A percentile compares a stretch with the other conserved stretches of the same genome.
These are phyloP conservation scores for Delphinus delphis DNA, from an alignment of 2,113 vertebrate genomes.

Conservation along the genomic window DNA sequence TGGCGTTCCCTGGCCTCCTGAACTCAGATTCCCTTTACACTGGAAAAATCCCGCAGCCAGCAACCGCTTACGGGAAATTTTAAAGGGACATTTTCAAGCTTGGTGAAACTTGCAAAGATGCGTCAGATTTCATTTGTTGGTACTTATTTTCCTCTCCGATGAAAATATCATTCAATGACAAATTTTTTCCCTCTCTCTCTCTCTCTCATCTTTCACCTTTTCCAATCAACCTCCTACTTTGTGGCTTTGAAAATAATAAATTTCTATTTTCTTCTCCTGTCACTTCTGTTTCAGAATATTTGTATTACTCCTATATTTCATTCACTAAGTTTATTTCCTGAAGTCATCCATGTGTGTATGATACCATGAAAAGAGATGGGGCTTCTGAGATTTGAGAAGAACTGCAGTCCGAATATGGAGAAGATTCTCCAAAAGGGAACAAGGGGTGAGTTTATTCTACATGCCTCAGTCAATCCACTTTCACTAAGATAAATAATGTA, in stretches of 20 bases:
- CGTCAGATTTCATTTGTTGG: slow-evolving; percentile 57
- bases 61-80: slow-evolving; percentile 49
- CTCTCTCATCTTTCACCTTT: not conserved
- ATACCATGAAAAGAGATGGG: not conserved
- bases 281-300: not conserved
- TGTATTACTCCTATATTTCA: not conserved
- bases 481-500: not conserved
- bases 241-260: slow-evolving; percentile 56
- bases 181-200: not conserved
- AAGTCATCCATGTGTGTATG: not conserved
- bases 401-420: not conserved
- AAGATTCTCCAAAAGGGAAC: not conserved
- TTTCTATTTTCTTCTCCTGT: slow-evolving; percentile 23
- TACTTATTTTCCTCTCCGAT: slow-evolving; percentile 19
- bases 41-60: slow-evolving; percentile 51
- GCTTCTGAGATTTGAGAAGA: not conserved
- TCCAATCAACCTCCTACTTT: slow-evolving; percentile 21
- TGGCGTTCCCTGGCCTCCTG: slow-evolving; percentile 53
- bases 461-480: not conserved
- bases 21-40: slow-evolving; percentile 60
- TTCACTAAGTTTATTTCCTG: slow-evolving; percentile 1
- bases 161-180: slow-evolving; percentile 46
- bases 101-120: slow-evolving; percentile 58
- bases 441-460: not conserved
- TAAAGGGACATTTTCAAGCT: slow-evolving; percentile 68